Conservation (phyloP, 2,797 vertebrate species). For the Poecilia picta region DNA sequence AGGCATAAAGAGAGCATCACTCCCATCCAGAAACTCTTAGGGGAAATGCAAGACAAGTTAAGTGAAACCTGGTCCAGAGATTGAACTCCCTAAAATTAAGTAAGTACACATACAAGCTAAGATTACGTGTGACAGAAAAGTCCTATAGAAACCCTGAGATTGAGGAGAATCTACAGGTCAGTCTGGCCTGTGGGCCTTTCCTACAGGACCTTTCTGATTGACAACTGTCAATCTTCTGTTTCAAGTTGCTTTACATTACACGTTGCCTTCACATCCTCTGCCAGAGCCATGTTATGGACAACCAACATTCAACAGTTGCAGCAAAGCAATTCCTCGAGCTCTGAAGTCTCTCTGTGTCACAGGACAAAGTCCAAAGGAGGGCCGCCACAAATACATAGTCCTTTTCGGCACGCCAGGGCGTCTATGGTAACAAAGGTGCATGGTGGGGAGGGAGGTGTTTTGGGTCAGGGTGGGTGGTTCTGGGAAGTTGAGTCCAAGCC, state of each 20-base stretch:
- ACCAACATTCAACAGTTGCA: slow-evolving; percentile 54
- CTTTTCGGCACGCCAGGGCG: slow-evolving; percentile 46
- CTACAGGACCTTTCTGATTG: slow-evolving; percentile 72
- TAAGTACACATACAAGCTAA: slow-evolving; percentile 48
- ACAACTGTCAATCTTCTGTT: slow-evolving; percentile 10
- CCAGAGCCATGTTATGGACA: slow-evolving; percentile 51
- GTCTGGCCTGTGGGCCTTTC: slow-evolving; percentile 57
- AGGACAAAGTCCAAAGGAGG: slow-evolving; percentile 45
- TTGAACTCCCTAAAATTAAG: slow-evolving; percentile 28
- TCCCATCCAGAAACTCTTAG: slow-evolving; percentile 53
- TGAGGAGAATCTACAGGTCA: slow-evolving; percentile 65
- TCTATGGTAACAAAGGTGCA: slow-evolving; percentile 51
- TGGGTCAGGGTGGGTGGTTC: slow-evolving; percentile 68
- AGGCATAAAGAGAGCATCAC: slow-evolving; percentile 32
- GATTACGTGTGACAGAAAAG: slow-evolving; percentile 57
- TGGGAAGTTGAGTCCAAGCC: slow-evolving; percentile 64
- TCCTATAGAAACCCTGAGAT: slow-evolving; percentile 76
- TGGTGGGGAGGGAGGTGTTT: slow-evolving; percentile 23
- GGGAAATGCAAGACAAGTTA: slow-evolving; percentile 55
- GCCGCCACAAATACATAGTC: slow-evolving; percentile 60
- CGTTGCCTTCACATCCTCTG: slow-evolving; percentile 27
- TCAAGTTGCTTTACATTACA: slow-evolving; percentile 16
- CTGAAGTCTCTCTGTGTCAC: slow-evolving; percentile 50
- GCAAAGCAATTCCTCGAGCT: slow-evolving; percentile 56
- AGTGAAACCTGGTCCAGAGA: slow-evolving; percentile 10